phyloP scores from a whole-genome alignment of 2,797 vertebrate genomes.

The Esox lucius region DNA sequence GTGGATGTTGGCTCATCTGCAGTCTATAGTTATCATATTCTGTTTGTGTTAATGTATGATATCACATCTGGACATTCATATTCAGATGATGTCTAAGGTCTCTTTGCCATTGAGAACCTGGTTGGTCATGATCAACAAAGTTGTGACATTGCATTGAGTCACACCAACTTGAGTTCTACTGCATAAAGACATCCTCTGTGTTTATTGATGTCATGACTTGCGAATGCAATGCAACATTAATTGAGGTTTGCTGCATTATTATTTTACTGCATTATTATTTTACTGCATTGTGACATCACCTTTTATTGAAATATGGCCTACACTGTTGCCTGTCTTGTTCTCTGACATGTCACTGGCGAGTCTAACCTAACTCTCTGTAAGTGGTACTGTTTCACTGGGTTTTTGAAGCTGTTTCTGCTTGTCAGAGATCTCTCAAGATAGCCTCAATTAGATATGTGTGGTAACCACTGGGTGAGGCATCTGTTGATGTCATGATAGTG shows the following conservation, averaged over 20 bases:
- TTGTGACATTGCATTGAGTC: not conserved
- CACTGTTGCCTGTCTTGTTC: not conserved
- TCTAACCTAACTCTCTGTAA: not conserved
- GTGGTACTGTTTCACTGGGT: not conserved
- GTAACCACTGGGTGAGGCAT: not conserved
- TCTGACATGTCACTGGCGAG: not conserved
- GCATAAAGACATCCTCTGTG: not conserved
- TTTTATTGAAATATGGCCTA: not conserved
- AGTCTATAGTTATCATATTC: not conserved
- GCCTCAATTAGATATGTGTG: not conserved
- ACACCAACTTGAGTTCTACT: not conserved
- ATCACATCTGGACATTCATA: not conserved
- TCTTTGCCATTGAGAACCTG: not conserved
- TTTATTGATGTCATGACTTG: conserved; percentile 7
- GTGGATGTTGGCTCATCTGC: not conserved
- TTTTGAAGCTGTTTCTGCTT: not conserved
- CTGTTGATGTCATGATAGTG: conserved; percentile 15
- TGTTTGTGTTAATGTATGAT: not conserved
- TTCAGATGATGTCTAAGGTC: not conserved
- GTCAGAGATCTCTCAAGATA: not conserved
- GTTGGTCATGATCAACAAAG: not conserved
- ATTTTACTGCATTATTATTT: conserved; percentile 26
- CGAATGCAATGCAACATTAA: no score
- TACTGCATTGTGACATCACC: not conserved
- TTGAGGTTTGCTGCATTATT: conserved; percentile 7